A percentile compares a stretch with the other conserved stretches of the same genome.
These are phyloP conservation scores for Gymnarchus niloticus DNA, from an alignment of 2,113 vertebrate genomes.

Conservation along the genomic window DNA sequence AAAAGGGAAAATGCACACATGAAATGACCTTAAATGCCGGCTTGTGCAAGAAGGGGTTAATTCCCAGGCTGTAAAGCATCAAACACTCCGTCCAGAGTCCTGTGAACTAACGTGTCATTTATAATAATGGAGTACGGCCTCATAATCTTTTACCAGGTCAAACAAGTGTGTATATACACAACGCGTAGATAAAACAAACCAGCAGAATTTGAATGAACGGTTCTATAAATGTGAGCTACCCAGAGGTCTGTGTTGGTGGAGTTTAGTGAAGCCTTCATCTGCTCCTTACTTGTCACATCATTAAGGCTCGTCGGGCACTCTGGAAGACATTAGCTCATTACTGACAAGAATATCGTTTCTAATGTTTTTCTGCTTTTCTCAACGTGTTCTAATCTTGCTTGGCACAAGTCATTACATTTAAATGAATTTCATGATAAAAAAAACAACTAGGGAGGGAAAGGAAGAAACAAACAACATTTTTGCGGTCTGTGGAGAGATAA, in stretches of 20 bases:
- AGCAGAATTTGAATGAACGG: background rate
- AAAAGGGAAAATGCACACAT: background rate
- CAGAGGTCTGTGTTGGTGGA: slow-evolving; percentile 44
- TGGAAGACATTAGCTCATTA: slow-evolving; percentile 59
- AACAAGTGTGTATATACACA: background rate
- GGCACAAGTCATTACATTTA: slow-evolving; percentile 59
- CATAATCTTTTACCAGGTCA: background rate
- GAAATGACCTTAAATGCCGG: background rate
- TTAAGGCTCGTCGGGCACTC: slow-evolving; percentile 39
- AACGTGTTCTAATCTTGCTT: slow-evolving; percentile 59
- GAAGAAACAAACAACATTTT: slow-evolving; percentile 52
- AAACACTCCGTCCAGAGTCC: background rate
- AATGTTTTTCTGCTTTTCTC: slow-evolving; percentile 47
- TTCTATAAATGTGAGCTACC: background rate
- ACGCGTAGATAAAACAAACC: background rate
- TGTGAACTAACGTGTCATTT: background rate
- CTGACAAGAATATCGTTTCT: slow-evolving; percentile 60
- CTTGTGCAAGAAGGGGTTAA: background rate
- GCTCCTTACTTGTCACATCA: slow-evolving; percentile 56
- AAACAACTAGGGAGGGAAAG: slow-evolving; percentile 36
- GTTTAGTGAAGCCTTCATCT: slow-evolving; percentile 51
- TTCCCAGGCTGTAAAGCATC: background rate
- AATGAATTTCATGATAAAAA: slow-evolving; percentile 43
- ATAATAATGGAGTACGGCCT: background rate
- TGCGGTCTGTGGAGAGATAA: slow-evolving; percentile 57